Evolutionary conservation across 2,888 invertebrate species (phyloP).

Genomic region (Pterostichus madidus): DNA sequence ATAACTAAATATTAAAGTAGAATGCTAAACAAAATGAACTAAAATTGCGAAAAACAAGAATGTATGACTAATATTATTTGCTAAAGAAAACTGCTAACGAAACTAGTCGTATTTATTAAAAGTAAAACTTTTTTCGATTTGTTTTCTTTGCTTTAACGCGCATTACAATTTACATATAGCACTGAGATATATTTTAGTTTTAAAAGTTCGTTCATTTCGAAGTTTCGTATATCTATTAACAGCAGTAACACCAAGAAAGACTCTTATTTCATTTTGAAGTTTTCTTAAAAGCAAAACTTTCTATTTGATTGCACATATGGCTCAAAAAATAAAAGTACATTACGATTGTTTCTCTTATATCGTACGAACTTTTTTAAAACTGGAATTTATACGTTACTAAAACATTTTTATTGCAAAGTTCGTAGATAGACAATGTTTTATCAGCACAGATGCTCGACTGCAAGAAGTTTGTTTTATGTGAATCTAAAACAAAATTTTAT

Average conservation of each 20-base stretch:
- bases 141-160: not conserved
- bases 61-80: not conserved
- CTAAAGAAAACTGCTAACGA: not conserved
- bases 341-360: constrained; percentile 34
- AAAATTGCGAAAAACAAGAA: no score
- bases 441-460: constrained; percentile 17
- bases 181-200: constrained; percentile 41
- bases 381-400: constrained; percentile 46
- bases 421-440: constrained; percentile 35
- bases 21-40: no score
- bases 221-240: constrained; percentile 36
- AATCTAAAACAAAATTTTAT: constrained; percentile 46
- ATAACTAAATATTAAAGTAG: no score
- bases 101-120: no score
- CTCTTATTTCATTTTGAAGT: constrained; percentile 56
- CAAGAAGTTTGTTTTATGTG: constrained; percentile 35
- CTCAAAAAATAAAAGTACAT: constrained; percentile 38
- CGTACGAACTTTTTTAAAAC: constrained; percentile 26
- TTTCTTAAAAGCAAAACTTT: constrained; percentile 51
- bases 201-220: constrained; percentile 18
- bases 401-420: constrained; percentile 52
- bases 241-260: constrained; percentile 10
- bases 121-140: constrained; percentile 9
- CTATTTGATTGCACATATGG: constrained; percentile 54
- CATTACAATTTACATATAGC: constrained; percentile 37